phyloP scores from a whole-genome alignment of 2,888 invertebrate species.

The Pollenia angustigena region DNA sequence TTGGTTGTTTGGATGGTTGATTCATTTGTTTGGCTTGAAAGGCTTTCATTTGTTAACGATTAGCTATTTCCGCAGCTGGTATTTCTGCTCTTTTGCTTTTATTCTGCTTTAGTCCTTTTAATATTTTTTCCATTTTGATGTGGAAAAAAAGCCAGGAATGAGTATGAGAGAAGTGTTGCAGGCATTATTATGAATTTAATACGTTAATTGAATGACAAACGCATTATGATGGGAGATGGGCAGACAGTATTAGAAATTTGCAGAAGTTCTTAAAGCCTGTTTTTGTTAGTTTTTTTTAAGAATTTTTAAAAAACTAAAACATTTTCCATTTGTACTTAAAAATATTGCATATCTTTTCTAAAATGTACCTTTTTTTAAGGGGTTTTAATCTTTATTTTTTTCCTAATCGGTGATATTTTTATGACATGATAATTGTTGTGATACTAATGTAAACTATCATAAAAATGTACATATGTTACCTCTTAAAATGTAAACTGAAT shows the following conservation, averaged over 20 bases:
- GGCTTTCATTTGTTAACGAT: slow-evolving; percentile 73
- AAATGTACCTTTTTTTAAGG: too few relatives aligned
- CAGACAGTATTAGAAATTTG: background rate
- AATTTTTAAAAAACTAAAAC: too few relatives aligned
- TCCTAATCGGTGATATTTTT: too few relatives aligned
- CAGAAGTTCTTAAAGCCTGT: slow-evolving; percentile 28
- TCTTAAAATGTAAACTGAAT: background rate
- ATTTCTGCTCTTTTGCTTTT: slow-evolving; percentile 5
- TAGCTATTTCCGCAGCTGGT: slow-evolving; percentile 74
- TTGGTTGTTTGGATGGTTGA: slow-evolving; percentile 24
- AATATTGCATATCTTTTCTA: too few relatives aligned
- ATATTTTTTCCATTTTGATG: slow-evolving; percentile 30
- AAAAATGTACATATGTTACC: too few relatives aligned
- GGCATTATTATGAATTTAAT: slow-evolving; percentile 49
- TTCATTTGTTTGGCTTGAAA: slow-evolving; percentile 56
- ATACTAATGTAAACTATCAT: background rate
- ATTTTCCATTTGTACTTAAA: too few relatives aligned
- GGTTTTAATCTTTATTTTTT: too few relatives aligned
- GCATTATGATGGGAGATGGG: background rate
- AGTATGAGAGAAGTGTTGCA: slow-evolving; percentile 47
- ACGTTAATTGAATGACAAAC: slow-evolving; percentile 48
- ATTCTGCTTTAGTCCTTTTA: slow-evolving; percentile 32
- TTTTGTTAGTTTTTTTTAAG: background rate
- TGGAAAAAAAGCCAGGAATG: background rate
- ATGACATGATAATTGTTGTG: too few relatives aligned